These are phyloP conservation scores for Gyps fulvus DNA, from an alignment of 2,113 vertebrate genomes.

Conservation along the genomic window DNA sequence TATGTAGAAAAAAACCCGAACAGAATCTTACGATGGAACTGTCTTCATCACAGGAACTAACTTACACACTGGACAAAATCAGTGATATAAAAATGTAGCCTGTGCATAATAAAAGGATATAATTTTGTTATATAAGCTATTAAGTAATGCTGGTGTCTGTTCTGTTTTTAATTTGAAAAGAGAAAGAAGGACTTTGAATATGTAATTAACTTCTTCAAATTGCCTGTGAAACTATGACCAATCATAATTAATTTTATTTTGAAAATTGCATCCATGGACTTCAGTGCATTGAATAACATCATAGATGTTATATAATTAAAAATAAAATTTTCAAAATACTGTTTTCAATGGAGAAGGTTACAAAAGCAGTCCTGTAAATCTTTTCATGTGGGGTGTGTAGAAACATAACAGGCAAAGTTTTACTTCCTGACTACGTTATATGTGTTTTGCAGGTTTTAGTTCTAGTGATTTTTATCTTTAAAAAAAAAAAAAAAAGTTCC, in stretches of 20 bases:
- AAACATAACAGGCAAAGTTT: slow-evolving; percentile 4
- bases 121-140: slow-evolving; percentile 2
- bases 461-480: background rate
- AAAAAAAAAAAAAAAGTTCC: background rate
- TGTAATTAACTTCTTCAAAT: slow-evolving; percentile 42
- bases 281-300: background rate
- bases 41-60: background rate
- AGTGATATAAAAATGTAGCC: background rate
- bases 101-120: background rate
- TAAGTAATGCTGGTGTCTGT: slow-evolving; percentile 11
- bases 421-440: background rate
- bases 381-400: background rate
- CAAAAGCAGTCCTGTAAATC: background rate
- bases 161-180: background rate
- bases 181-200: background rate
- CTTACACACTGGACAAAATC: background rate
- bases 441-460: slow-evolving; percentile 31
- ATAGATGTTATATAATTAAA: background rate
- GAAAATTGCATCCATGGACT: background rate
- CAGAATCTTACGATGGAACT: background rate
- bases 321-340: background rate
- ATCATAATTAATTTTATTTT: slow-evolving; percentile 35
- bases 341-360: background rate
- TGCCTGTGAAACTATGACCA: background rate
- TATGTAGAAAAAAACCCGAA: background rate